Evolutionary conservation across 2,888 invertebrate species (phyloP), one percentile per base, ranked within the genome.

Genomic region (Dynastes maya): DNA sequence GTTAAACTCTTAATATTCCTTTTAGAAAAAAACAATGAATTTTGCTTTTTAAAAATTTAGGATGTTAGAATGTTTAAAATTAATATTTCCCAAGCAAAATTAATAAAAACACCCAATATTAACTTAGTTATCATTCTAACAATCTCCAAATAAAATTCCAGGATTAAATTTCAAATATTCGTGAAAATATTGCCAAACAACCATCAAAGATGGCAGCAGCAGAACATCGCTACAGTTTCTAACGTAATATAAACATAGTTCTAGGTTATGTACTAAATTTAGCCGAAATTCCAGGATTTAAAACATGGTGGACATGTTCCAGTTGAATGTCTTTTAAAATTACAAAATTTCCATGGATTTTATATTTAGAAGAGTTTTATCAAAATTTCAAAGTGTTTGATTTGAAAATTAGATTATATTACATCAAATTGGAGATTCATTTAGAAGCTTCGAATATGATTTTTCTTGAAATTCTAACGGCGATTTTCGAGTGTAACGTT

Each of bases 221-320:
- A 11, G 45, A 45, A 45, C 45, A 8, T 11, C 4, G 61, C 5
- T 61, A 16, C 72, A 53, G 53, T 5, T n/a, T 55, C 22, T 32
- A 16, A 58, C 22, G 29, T 8, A 13, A 5, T 74, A 61, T 45
- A 74, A 58, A 74, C 58, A 74, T 27, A 4, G 27, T 74, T 74
- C 29, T 74, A 74, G 72, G 72, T 74, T 74, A 74, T 61, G 61
- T 27, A 45, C 72, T 49, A 74, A 74, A 61, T 63, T 74, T 74
- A 74, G 72, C 58, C 45, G 5, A 32, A 51, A 68, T n/a, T 68
- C 3, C 40, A 11, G 51, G 51, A 51, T 13, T 29, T 53, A 29
- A 37, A 37, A 4, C 51, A 51, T 40, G 16, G 37, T 65, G 13
- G 11, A 29, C 13, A 9, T 63, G 27, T 32, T 32, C 22, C 22